A percentile compares a stretch with the other conserved stretches of the same genome.
Evolutionary conservation across 1,140 invertebrate genomes (phyloP).

Genomic region (Apis mellifera): DNA sequence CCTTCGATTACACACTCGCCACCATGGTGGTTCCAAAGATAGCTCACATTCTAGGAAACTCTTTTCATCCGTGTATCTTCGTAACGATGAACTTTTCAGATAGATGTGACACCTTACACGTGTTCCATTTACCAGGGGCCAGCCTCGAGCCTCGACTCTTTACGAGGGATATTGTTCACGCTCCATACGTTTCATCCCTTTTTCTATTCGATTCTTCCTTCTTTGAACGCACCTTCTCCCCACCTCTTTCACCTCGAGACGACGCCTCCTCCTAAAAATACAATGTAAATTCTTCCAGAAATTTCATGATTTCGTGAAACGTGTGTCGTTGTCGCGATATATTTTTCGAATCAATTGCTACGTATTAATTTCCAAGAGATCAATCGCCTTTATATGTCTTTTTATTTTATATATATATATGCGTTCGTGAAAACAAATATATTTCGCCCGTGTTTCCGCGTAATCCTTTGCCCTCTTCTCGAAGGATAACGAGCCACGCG

Average conservation of each 20-base stretch:
- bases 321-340: too few species aligned
- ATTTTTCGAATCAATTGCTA: too few species aligned
- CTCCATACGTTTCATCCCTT: constrained; percentile 37
- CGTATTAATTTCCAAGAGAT: not conserved
- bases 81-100: constrained; percentile 66
- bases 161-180: constrained; percentile 20
- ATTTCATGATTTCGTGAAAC: not conserved
- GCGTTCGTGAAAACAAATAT: constrained; percentile 24
- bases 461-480: constrained; percentile 46
- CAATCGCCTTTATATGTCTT: not conserved
- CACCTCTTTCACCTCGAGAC: not conserved
- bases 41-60: constrained; percentile 64
- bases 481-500: constrained; percentile 29
- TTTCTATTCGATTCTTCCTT: constrained; percentile 27
- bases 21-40: constrained; percentile 38
- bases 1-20: constrained; percentile 69
- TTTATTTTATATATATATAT: too few species aligned
- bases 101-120: constrained; percentile 66
- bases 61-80: constrained; percentile 48
- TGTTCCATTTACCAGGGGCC: constrained; percentile 59
- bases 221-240: not conserved
- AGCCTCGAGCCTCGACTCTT: constrained; percentile 1
- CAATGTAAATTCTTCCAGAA: constrained; percentile 9
- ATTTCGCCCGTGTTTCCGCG: constrained; percentile 41
- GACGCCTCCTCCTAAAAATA: not conserved